These are phyloP conservation scores for Poecilobothrus nobilitatus DNA, from an alignment of 2,888 invertebrate genomes.

Conservation along the genomic window DNA sequence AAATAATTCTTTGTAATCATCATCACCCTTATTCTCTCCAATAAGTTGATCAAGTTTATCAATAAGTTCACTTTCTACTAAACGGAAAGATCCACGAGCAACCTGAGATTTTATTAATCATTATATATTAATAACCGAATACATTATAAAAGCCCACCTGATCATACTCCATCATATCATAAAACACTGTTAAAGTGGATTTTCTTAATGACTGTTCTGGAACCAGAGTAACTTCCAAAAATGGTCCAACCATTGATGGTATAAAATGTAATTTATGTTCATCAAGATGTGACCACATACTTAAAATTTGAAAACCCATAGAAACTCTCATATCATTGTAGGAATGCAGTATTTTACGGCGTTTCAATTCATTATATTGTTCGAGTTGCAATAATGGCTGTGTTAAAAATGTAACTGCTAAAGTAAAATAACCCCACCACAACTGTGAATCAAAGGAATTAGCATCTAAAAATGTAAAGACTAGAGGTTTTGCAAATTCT, in stretches of 20 bases:
- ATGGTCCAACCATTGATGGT: conserved; percentile 87
- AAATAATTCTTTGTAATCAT: conserved; percentile 86
- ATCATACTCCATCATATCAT: conserved; percentile 93
- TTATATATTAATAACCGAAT: too few species aligned
- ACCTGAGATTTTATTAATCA: conserved; percentile 31
- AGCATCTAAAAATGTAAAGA: conserved; percentile 69
- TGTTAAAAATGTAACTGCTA: conserved; percentile 71
- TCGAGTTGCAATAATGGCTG: conserved; percentile 74
- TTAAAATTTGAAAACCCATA: conserved; percentile 85
- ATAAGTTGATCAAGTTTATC: conserved; percentile 88
- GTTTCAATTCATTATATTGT: conserved; percentile 69
- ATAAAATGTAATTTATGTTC: conserved; percentile 82
- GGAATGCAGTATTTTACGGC: conserved; percentile 66
- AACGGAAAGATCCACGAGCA: conserved; percentile 74
- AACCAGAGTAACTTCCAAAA: conserved; percentile 86
- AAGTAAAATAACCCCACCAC: conserved; percentile 70
- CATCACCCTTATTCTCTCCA: conserved; percentile 89
- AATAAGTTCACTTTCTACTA: conserved; percentile 88
- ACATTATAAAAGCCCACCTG: conserved; percentile 38
- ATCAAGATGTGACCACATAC: conserved; percentile 85
- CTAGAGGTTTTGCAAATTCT: conserved; percentile 79
- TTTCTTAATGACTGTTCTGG: conserved; percentile 76
- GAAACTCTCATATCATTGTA: conserved; percentile 86
- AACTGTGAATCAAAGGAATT: conserved; percentile 69
- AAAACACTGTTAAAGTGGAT: conserved; percentile 84